These are phyloP conservation scores for Catajapyx aquilonaris DNA, from an alignment of 1,140 invertebrate genomes.

Conservation along the genomic window DNA sequence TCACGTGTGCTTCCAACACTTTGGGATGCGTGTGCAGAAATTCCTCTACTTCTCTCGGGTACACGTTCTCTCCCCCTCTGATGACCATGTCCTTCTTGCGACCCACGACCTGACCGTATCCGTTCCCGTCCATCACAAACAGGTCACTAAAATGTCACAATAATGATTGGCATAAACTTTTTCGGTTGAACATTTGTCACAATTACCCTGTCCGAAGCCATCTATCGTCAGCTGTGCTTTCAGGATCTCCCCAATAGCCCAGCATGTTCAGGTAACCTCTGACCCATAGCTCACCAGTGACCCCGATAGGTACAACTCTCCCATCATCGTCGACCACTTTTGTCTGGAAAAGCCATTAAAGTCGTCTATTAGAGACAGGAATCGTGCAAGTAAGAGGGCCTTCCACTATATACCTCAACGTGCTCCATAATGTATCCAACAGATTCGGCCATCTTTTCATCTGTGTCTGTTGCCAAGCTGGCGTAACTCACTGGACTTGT, in stretches of 20 bases:
- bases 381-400: slow-evolving; percentile 28
- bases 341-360: slow-evolving; percentile 18
- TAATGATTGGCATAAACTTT: too few species aligned
- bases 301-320: slow-evolving; percentile 25
- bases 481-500: slow-evolving; percentile 52
- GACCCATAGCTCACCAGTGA: slow-evolving; percentile 29
- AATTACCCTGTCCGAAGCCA: slow-evolving; percentile 86
- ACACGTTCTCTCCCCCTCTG: slow-evolving; percentile 42
- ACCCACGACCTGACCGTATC: slow-evolving; percentile 32
- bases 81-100: slow-evolving; percentile 42
- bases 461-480: slow-evolving; percentile 36
- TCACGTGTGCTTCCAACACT: slow-evolving; percentile 39
- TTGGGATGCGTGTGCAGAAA: slow-evolving; percentile 32
- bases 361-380: background rate
- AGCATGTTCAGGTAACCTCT: slow-evolving; percentile 32
- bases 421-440: slow-evolving; percentile 62
- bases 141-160: slow-evolving; percentile 35
- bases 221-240: slow-evolving; percentile 33
- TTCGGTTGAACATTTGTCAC: too few species aligned
- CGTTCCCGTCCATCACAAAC: slow-evolving; percentile 29
- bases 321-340: slow-evolving; percentile 39
- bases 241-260: slow-evolving; percentile 32
- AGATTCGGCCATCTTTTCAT: slow-evolving; percentile 39
- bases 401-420: slow-evolving; percentile 49
- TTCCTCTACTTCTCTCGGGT: slow-evolving; percentile 38